phyloP scores from a whole-genome alignment of 1,140 invertebrate genomes.

The Bombus vancouverensis region DNA sequence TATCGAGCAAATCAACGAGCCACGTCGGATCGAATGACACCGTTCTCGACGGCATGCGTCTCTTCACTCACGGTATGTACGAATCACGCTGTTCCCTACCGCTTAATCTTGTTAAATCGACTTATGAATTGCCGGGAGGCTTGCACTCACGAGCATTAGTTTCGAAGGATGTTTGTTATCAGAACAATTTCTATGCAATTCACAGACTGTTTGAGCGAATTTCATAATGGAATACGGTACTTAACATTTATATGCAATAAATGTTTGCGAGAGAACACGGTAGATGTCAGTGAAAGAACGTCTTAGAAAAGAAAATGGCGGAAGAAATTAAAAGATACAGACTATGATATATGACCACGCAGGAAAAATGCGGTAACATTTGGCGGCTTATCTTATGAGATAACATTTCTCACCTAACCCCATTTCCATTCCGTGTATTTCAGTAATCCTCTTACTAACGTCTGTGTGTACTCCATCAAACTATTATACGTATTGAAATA shows the following conservation, averaged over 20 bases:
- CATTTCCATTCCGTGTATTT: background rate
- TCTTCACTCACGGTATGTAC: background rate
- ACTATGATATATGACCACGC: no score
- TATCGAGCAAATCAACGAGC: slow-evolving; percentile 18
- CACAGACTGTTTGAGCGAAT: background rate
- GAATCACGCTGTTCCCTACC: background rate
- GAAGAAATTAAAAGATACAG: no score
- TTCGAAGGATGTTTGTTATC: background rate
- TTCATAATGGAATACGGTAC: background rate
- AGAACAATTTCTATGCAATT: no score
- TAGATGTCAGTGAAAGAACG: background rate
- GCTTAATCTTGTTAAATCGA: slow-evolving; percentile 26
- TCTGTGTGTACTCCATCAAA: background rate
- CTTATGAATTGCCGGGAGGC: background rate
- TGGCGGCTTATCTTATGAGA: background rate
- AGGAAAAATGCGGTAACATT: background rate
- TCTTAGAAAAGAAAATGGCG: background rate
- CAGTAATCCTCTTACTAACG: background rate
- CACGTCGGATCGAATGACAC: slow-evolving; percentile 26
- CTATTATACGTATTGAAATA: background rate
- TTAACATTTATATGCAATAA: background rate
- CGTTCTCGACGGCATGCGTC: background rate
- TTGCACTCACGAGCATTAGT: background rate
- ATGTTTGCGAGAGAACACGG: background rate
- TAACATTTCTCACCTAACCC: background rate